Percentiles rank a stretch among this genome's conserved stretches.
Evolutionary conservation across 2,113 vertebrate genomes (phyloP).

Genomic region (Solea solea): DNA sequence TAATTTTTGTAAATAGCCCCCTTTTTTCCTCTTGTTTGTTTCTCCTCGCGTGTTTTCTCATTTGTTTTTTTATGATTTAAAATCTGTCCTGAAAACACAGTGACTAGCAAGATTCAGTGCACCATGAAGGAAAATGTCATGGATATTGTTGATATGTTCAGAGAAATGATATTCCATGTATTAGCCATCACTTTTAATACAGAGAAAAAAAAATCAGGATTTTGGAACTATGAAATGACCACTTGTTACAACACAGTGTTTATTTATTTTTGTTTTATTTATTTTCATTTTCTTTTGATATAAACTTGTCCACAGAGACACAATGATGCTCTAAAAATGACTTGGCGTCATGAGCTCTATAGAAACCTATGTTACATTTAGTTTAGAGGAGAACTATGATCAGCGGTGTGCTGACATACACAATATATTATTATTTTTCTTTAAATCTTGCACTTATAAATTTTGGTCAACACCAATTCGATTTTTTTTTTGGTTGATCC

Average conservation of each 20-base stretch:
- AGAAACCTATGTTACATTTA: slow-evolving; percentile 14
- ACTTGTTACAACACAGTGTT: slow-evolving; percentile 71
- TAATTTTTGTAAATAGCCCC: slow-evolving; percentile 68
- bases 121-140: slow-evolving; percentile 82
- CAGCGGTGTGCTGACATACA: slow-evolving; percentile 16
- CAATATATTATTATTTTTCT: slow-evolving; percentile 23
- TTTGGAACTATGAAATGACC: slow-evolving; percentile 85
- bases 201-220: slow-evolving; percentile 70
- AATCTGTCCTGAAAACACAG: slow-evolving; percentile 68
- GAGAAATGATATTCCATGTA: slow-evolving; percentile 69
- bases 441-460: slow-evolving; percentile 68
- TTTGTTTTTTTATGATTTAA: slow-evolving; percentile 51
- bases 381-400: slow-evolving; percentile 20
- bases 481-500: slow-evolving; percentile 31
- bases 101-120: slow-evolving; percentile 66
- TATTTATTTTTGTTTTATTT: slow-evolving; percentile 56
- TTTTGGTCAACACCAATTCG: slow-evolving; percentile 46
- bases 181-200: slow-evolving; percentile 77
- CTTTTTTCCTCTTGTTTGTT: slow-evolving; percentile 46
- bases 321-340: slow-evolving; percentile 11
- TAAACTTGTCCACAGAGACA: slow-evolving; percentile 34
- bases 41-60: slow-evolving; percentile 43
- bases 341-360: slow-evolving; percentile 16
- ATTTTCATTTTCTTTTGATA: slow-evolving; percentile 35
- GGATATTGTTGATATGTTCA: slow-evolving; percentile 67